Evolutionary conservation across 2,888 invertebrate genomes (phyloP), one percentile per base, ranked within the genome.

Genomic region (Globia sparganii): DNA sequence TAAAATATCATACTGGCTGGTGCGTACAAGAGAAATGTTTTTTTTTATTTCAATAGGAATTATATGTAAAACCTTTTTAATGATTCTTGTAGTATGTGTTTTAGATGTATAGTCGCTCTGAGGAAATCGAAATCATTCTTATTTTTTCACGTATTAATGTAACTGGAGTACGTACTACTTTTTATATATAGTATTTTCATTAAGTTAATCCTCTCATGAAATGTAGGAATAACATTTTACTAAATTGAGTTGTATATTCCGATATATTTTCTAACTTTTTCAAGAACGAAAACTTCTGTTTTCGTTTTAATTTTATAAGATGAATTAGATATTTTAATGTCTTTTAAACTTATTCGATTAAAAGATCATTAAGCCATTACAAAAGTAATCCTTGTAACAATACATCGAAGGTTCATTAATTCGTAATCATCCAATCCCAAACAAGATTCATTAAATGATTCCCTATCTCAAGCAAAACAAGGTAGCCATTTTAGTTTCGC

Each of bases 401-500:
- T 56, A 66, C 40, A 65, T 81, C 58, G 71, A 77, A 80, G 43
- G 69, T 62, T 37, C 78, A 78, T 82, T 86, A 79, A 53, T 76
- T 67, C 49, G 15, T 82, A 80, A 85, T 78, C 75, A 74, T 75
- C 49, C 75, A 75, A 86, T 83, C 69, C 74, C 40, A 69, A 85
- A 78, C 75, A 80, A 80, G 77, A 86, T 83, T 81, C 72, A 78
- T 83, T 80, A 80, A 80, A 86, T 84, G 76, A 77, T 81, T 81
- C 81, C 68, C 73, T 84, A 86, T 85, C 86, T 81, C 79, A 85
- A 89, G 89, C 88, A 91, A 91, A 92, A 91, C 89, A 90, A 90
- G 90, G 90, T 88, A 88, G 84, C 89, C 81, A 87, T 88, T 90
- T 91, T 91, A 93, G 92, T 93, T 91, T 88, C 83, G 87, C 91